Percentiles rank a stretch among this genome's conserved stretches.
Evolutionary conservation across 2,113 vertebrate species (phyloP).

Genomic region (Panthera tigris): DNA sequence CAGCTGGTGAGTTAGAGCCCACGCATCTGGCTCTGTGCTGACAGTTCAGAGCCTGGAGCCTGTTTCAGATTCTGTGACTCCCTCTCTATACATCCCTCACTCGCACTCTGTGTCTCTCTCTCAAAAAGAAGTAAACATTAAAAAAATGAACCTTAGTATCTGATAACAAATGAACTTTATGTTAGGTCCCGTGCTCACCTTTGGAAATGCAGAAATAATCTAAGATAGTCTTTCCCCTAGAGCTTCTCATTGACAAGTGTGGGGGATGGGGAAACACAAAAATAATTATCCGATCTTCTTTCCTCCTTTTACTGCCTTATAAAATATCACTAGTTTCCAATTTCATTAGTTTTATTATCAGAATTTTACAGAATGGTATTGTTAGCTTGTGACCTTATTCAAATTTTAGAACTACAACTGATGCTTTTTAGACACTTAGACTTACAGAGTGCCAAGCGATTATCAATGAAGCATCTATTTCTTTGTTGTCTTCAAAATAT

Average conservation of each 20-base stretch:
- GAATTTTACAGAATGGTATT: constrained; percentile 42
- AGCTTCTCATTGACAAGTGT: background rate
- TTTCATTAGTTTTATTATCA: constrained; percentile 82
- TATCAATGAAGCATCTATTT: constrained; percentile 68
- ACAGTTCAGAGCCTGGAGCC: too few relatives aligned
- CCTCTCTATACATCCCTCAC: too few relatives aligned
- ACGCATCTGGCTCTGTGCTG: too few relatives aligned
- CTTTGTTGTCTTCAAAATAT: constrained; percentile 67
- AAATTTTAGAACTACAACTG: constrained; percentile 74
- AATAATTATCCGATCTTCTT: background rate
- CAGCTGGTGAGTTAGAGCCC: too few relatives aligned
- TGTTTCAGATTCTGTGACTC: too few relatives aligned
- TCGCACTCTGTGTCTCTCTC: too few relatives aligned
- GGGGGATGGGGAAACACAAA: background rate
- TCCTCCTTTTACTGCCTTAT: background rate
- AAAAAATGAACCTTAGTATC: background rate
- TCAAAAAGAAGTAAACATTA: background rate
- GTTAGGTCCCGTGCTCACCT: background rate
- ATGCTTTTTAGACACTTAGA: constrained; percentile 65
- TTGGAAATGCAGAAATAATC: background rate
- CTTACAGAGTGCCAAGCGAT: constrained; percentile 68
- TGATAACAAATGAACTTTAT: background rate
- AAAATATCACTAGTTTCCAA: constrained; percentile 73
- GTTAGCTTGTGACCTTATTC: constrained; percentile 62
- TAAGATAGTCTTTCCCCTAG: background rate